phyloP scores from a whole-genome alignment of 2,113 vertebrate species.

The Polypterus senegalus region DNA sequence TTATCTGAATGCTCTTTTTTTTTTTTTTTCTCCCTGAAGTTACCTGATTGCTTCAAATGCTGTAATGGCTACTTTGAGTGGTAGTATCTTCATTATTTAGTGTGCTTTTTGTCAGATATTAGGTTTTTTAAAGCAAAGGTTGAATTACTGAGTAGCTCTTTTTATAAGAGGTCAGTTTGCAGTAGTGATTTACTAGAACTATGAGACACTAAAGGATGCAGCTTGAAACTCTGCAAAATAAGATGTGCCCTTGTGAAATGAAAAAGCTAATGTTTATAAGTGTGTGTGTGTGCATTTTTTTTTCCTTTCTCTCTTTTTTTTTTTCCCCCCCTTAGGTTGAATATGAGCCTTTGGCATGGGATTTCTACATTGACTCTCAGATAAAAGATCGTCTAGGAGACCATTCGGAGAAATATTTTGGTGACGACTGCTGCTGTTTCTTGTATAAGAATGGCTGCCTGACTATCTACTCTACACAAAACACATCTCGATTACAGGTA shows the following conservation, averaged over 20 bases:
- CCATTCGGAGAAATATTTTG: constrained; percentile 38
- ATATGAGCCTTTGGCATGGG: constrained; percentile 52
- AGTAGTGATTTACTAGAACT: too few species aligned
- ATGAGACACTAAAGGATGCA: too few species aligned
- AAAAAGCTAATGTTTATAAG: too few species aligned
- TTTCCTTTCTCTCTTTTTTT: constrained; percentile 12
- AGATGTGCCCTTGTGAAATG: too few species aligned
- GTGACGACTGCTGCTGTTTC: constrained; percentile 37
- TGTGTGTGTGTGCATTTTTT: background rate
- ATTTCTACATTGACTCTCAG: constrained; percentile 50
- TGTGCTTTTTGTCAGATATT: too few species aligned
- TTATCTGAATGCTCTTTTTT: too few species aligned
- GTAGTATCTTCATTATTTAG: too few species aligned
- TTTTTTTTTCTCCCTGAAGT: too few species aligned
- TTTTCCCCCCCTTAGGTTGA: constrained; percentile 42
- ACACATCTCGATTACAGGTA: too few species aligned
- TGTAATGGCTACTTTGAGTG: too few species aligned
- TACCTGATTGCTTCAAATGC: too few species aligned
- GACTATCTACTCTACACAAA: background rate
- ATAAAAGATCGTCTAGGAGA: constrained; percentile 43
- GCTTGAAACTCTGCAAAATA: too few species aligned
- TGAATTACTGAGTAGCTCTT: background rate
- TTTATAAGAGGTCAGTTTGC: background rate
- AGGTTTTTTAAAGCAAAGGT: background rate
- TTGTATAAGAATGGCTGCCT: constrained; percentile 47